Conservation (phyloP, 2,113 vertebrate genomes). For the Nyctereutes procyonoides region DNA sequence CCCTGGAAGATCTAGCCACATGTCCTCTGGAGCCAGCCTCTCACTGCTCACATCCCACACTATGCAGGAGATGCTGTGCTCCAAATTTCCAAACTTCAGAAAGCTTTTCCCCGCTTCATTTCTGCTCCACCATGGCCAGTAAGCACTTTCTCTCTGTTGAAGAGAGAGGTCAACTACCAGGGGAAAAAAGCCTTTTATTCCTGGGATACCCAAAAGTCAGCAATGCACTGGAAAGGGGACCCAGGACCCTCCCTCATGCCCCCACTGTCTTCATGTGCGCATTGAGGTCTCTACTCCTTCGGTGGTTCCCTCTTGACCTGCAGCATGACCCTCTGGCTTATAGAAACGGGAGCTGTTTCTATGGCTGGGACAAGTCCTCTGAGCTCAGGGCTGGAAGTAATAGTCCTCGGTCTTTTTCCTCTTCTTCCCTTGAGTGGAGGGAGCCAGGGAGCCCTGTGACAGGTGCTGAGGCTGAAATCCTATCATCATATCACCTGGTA, state of each 20-base stretch:
- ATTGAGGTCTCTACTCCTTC: not conserved
- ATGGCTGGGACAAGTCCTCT: not conserved
- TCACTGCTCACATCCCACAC: accelerated
- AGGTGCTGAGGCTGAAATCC: not conserved
- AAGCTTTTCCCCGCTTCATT: not conserved
- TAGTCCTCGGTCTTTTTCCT: not conserved
- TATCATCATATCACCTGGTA: not conserved
- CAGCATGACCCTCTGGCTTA: not conserved
- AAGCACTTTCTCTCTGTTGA: not conserved
- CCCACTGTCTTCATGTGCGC: not conserved
- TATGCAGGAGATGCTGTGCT: not conserved
- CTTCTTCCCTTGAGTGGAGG: not conserved
- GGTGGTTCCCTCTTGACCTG: not conserved
- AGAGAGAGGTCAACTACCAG: not conserved
- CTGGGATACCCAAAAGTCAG: not conserved
- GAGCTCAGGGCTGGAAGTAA: not conserved
- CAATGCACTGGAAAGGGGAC: not conserved
- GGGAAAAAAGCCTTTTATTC: not conserved
- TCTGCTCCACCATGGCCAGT: not conserved
- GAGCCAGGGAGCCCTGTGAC: not conserved
- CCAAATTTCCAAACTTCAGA: not conserved
- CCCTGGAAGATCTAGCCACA: accelerated
- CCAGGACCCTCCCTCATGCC: not conserved
- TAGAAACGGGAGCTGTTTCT: not conserved
- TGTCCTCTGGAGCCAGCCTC: not conserved